Base-by-base conservation (phyloP, 1,140 invertebrate species). In the Telenomus remus region DNA sequence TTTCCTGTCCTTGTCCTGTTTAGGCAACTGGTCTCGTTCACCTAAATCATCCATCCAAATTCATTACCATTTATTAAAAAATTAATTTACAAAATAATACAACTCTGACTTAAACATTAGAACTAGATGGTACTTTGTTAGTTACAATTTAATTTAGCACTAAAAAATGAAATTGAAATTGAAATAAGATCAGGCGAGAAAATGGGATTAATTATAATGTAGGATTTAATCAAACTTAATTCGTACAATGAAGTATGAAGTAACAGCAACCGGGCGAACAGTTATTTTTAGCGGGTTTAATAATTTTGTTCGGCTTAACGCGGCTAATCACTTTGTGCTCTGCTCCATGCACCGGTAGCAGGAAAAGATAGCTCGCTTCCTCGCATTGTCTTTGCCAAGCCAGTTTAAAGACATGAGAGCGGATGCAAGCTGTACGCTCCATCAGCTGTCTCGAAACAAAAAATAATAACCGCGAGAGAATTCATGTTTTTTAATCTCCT, bases 1-100 rank as follows among this genome's bases (percentile, higher is more conserved):
- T 76, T 83, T 84, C 75, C 78, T 83, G 80, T 82, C 73, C 79
- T 81, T 77, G 80, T 82, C 79, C 73, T 78, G 80, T 81, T 84
- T 84, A 64, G 76, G 42, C 63, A 46, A 49, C 50, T n/a, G n/a
- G n/a, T 9, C 7, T 11, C 35, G 33, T 71, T 59, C 48, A n/a
- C n/a, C n/a, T n/a, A n/a, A n/a, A n/a, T n/a, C n/a, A n/a, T n/a
- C n/a, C n/a, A n/a, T n/a, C n/a, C n/a, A n/a, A n/a, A n/a, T n/a
- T n/a, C n/a, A n/a, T n/a, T n/a, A n/a, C n/a, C n/a, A n/a, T n/a
- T n/a, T n/a, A n/a, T n/a, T n/a, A n/a, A n/a, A n/a, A n/a, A n/a
- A n/a, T n/a, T n/a, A n/a, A n/a, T n/a, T n/a, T n/a, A n/a, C n/a
- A n/a, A n/a, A n/a, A n/a, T n/a, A n/a, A n/a, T n/a, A n/a, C n/a